These are phyloP conservation scores for Coleophora flavipennella DNA, from an alignment of 2,888 invertebrate species.

Conservation along the genomic window DNA sequence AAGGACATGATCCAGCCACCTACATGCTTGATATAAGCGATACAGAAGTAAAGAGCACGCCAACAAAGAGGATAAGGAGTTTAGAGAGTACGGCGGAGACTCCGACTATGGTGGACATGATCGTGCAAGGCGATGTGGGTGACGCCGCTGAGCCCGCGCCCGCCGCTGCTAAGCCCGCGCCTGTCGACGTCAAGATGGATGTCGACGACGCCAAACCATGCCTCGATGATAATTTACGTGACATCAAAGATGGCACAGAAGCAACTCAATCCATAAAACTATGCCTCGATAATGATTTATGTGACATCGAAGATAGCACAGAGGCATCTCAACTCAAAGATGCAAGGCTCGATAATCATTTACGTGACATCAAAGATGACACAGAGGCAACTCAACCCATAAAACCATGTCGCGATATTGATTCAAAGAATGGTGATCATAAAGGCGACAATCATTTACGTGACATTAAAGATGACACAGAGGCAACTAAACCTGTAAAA, in stretches of 20 bases:
- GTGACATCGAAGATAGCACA: too few relatives aligned
- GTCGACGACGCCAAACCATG: slow-evolving; percentile 44
- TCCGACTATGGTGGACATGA: slow-evolving; percentile 63
- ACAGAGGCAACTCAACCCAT: too few relatives aligned
- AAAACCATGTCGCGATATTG: too few relatives aligned
- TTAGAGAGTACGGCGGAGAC: slow-evolving; percentile 51
- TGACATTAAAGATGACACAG: too few relatives aligned
- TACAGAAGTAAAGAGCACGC: slow-evolving; percentile 50
- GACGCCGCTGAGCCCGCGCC: slow-evolving; percentile 50
- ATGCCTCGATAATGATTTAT: slow-evolving; percentile 46
- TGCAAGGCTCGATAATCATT: too few relatives aligned
- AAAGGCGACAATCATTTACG: too few relatives aligned
- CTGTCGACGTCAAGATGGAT: slow-evolving; percentile 17
- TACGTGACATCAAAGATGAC: too few relatives aligned
- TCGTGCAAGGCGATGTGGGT: slow-evolving; percentile 59
- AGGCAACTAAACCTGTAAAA: slow-evolving; percentile 27
- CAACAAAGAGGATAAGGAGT: slow-evolving; percentile 57
- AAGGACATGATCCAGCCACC: not conserved
- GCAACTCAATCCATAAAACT: too few relatives aligned
- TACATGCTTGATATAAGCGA: slow-evolving; percentile 21
- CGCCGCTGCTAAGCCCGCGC: not conserved
- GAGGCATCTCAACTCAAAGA: too few relatives aligned
- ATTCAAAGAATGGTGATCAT: too few relatives aligned
- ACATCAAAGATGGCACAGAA: too few relatives aligned
- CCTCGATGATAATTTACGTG: slow-evolving; percentile 48